Percentiles rank a stretch among this genome's conserved stretches.
Evolutionary conservation across 2,888 invertebrate genomes (phyloP).

Genomic region (Synergus japonicus): DNA sequence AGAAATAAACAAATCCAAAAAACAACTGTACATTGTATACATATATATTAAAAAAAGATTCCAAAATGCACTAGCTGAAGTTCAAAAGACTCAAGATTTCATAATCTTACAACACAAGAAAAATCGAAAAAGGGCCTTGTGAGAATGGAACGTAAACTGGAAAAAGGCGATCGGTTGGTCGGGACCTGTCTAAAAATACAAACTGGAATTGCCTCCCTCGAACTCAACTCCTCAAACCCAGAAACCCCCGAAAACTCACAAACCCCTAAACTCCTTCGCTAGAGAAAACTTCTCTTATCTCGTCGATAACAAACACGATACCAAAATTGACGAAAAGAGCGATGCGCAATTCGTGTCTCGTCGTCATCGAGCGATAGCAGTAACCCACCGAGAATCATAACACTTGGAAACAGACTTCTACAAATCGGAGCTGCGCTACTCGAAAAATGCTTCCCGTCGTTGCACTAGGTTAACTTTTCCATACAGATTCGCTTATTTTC

Average conservation of each 20-base stretch:
- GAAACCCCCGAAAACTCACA: not conserved
- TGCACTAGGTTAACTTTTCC: constrained; percentile 21
- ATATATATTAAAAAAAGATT: not conserved
- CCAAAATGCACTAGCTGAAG: not conserved
- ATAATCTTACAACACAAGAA: constrained; percentile 38
- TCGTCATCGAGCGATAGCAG: constrained; percentile 45
- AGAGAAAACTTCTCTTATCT: constrained; percentile 22
- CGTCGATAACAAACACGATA: constrained; percentile 39
- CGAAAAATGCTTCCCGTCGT: not conserved
- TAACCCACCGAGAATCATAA: constrained; percentile 63
- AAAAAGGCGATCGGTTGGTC: constrained; percentile 29
- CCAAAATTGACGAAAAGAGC: constrained; percentile 44
- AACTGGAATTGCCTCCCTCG: constrained; percentile 16
- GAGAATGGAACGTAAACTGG: constrained; percentile 19
- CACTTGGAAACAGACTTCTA: constrained; percentile 55
- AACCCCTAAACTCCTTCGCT: not conserved
- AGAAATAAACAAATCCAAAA: not conserved
- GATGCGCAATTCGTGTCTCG: constrained; percentile 67
- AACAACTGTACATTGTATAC: not conserved
- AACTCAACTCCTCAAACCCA: not conserved
- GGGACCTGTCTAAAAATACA: constrained; percentile 32
- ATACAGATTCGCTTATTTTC: not conserved
- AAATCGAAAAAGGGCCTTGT: constrained; percentile 33
- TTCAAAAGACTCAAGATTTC: not conserved
- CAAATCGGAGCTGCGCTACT: not conserved